Base-by-base conservation (phyloP, 2,797 vertebrate genomes). In the Chaenodraco wilsoni region DNA sequence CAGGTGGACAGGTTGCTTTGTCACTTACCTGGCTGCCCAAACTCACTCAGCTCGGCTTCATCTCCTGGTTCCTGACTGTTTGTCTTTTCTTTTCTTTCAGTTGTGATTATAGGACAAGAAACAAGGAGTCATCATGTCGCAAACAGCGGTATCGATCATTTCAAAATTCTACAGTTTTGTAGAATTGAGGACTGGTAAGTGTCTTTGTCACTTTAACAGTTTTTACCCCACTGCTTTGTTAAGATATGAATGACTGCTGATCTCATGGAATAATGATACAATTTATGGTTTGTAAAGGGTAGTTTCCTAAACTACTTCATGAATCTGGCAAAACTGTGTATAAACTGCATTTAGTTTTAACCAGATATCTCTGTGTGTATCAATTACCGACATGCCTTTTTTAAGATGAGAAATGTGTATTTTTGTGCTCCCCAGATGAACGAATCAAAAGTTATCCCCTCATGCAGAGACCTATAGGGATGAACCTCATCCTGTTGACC, bases 401-500 rank as follows among this genome's bases (percentile, higher is more conserved):
- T 27, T 7, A 65, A 31, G 51, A 5, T 67, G 9, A 69, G 9
- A n/a, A 41, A 27, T 46, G 49, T 81, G 60, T 76, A 50, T 65
- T 56, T 74, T 59, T 48, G 3, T 78, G 76, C 37, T 82, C 82
- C 33, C 55, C 89, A 99, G 98, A 99, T 91, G 83, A 86, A 66
- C 93, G 98, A 84, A 86, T 98, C 0, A 95, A 82, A 79, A 92
- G 92, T 67, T 99, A 98, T 79, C 96, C 95, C 2, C 85, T 99
- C 88, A 98, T 99, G 96, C 93, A 96, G 79, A 94, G 94, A 67
- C 97, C 97, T 0, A 55, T 96, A 76, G 86, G 94, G 76, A 96
- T 97, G 93, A 95, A 93, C 15, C 59, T 86, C 84, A 95, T 98
- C 88, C 92, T 99, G 61, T 19, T 98, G 90, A 83, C 82, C 41